Percentiles rank a stretch among this genome's conserved stretches.
phyloP scores from a whole-genome alignment of 2,888 invertebrate genomes.

The Amitus sp. region DNA sequence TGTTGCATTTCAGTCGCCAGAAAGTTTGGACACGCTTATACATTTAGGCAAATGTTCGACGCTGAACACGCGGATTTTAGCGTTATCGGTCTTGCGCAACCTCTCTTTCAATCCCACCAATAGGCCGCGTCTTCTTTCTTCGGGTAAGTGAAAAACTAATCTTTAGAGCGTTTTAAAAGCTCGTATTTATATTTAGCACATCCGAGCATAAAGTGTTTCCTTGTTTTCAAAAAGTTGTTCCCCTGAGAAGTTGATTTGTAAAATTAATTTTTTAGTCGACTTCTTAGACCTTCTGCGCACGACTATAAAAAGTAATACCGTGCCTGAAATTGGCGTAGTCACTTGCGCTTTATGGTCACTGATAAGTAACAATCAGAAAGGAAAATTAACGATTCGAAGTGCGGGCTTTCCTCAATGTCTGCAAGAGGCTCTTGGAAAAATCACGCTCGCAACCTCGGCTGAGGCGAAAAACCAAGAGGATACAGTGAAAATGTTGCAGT shows the following conservation, averaged over 20 bases:
- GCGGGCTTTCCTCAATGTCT: constrained; percentile 67
- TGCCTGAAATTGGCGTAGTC: constrained; percentile 66
- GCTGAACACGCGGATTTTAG: constrained; percentile 56
- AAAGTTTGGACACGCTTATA: constrained; percentile 59
- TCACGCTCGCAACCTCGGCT: constrained; percentile 55
- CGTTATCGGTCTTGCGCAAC: constrained; percentile 69
- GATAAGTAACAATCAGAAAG: constrained; percentile 77
- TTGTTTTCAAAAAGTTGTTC: neutral
- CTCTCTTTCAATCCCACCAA: constrained; percentile 69
- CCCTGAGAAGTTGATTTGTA: constrained; percentile 3
- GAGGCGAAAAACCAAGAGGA: constrained; percentile 52
- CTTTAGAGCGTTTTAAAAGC: too few species aligned
- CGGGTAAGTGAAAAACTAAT: constrained; percentile 57
- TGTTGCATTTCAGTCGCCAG: constrained; percentile 50
- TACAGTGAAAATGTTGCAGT: constrained; percentile 55
- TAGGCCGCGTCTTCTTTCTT: constrained; percentile 67
- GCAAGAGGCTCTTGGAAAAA: constrained; percentile 65
- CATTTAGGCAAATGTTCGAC: constrained; percentile 55
- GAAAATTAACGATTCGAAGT: constrained; percentile 69
- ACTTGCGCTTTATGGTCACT: constrained; percentile 74
- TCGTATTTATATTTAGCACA: too few species aligned
- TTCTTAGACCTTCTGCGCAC: constrained; percentile 67
- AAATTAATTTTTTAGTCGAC: constrained; percentile 62
- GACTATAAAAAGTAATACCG: constrained; percentile 64
- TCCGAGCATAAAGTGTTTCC: neutral